Base-by-base conservation (phyloP, 2,888 invertebrate species). In the Sesamia inferens region DNA sequence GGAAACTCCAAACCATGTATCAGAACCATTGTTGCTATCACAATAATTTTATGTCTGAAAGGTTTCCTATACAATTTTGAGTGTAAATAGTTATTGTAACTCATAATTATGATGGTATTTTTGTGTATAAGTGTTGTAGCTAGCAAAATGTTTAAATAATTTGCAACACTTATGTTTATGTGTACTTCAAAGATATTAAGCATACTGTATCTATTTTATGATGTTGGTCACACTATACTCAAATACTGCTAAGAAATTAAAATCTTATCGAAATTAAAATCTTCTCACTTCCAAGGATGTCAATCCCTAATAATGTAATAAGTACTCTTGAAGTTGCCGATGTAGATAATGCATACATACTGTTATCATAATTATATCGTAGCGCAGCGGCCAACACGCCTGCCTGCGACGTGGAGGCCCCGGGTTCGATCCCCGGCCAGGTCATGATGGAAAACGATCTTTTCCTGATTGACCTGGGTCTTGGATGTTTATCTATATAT, bases 71-170 rank as follows among this genome's bases (percentile, higher is more conserved):
- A 62, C 39, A 69, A 69, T 63, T 68, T 57, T 65, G n/a, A n/a
- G 61, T 68, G 58, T 70, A 80, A 48, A 75, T 80, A 80, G 57
- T 69, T 47, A 47, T 13, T 59, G 14, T 61, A 5, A 48, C 61
- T 65, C 3, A 13, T 48, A 74, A 59, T 76, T 19, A 14, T 61
- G 16, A 44, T 76, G 7, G 42, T 61, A 48, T 71, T 54, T 78
- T 7, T 51, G 14, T 31, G 5, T 39, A 44, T 10, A 24, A 7
- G 14, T 0, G 13, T 68, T 6, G 0, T 55, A 68, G n/a, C 19
- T 39, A 47, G 24, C 22, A 39, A 16, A 47, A 22, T 16, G 14
- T 14, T 74, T 11, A n/a, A 22, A 8, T 77, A 44, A 74, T 58
- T 54, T 39, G 3, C 16, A 51, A 51, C 3, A 0, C 1, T 44